Evolutionary conservation across 30 jellyfish, hydroid and myxozoan species (phyloP), one percentile per base, ranked within the genome.

Genomic region (Sanderia malayensis): DNA sequence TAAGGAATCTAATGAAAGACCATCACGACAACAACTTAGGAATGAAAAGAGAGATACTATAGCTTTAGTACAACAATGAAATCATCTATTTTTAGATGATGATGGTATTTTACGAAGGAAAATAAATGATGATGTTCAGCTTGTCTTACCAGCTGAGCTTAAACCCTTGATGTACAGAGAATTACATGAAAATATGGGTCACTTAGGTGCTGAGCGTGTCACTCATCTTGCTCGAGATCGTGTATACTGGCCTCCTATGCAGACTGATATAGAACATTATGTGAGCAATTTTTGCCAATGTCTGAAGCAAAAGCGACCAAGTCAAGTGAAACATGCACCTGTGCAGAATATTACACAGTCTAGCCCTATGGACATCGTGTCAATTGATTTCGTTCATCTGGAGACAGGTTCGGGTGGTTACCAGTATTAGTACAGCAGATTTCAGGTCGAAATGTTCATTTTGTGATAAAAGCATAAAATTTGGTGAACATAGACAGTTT

Each of bases 221-320:
- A 34, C 74, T 61, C 79, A 72, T 53, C 72, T 70, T 27, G 81
- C 63, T 18, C 79, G 87, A 11, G 47, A 71, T 26, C 52, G 90
- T 61, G 74, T 81, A 9, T 81, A 1, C 71, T 71, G 94, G 91
- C 89, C 94, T 9, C 26, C 49, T 60, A 81, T 81, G 94, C 46
- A 60, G 26, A 13, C 67, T 22, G 94, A 81, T 61, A 46, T 71
- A 15, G 80, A 71, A 31, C 73, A 70, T 33, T 81, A 31, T 30
- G 60, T 46, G 11, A 65, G 49, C 13, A 67, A 67, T 17, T 32
- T 46, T 27, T 79, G 75, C 46, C 73, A 61, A 44, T 79, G 91
- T 34, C 37, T 79, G 67, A 33, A 20, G 33, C 83, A 79, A 30
- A 21, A 81, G 23, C 27, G 23, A 17, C 92, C 85, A 37, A 67